Percentiles rank a stretch among this genome's conserved stretches.
These are phyloP conservation scores for Aethes cnicana DNA, from an alignment of 2,888 invertebrate genomes.

Conservation along the genomic window DNA sequence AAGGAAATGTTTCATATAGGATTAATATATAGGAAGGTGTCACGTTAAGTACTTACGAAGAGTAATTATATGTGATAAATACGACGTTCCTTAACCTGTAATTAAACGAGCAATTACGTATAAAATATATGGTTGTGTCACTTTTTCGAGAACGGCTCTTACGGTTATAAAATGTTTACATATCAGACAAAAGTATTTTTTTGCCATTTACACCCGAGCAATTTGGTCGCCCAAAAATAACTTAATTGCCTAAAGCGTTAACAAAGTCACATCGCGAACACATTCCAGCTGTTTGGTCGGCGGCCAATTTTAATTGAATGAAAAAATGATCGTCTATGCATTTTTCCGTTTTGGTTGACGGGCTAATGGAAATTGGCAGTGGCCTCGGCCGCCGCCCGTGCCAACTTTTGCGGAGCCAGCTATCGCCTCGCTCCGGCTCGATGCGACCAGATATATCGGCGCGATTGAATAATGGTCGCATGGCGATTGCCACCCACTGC, in stretches of 20 bases:
- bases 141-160: no score
- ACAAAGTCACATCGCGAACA: constrained; percentile 21
- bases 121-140: no score
- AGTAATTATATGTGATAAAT: no score
- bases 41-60: no score
- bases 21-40: no score
- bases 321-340: constrained; percentile 81
- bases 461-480: constrained; percentile 78
- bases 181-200: neutral
- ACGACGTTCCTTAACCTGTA: no score
- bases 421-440: constrained; percentile 77
- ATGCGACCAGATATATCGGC: constrained; percentile 73
- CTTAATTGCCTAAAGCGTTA: constrained; percentile 14
- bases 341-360: constrained; percentile 82
- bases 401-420: constrained; percentile 80
- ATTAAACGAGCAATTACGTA: no score
- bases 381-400: constrained; percentile 72
- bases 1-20: no score
- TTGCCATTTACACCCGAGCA: no score
- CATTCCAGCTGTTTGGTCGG: constrained; percentile 61
- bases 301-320: constrained; percentile 81
- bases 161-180: neutral
- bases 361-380: constrained; percentile 82
- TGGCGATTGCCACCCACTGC: constrained; percentile 66
- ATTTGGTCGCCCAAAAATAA: neutral